These are phyloP conservation scores for Brachionus koreanus DNA, from an alignment of 1,140 invertebrate species.

Conservation along the genomic window DNA sequence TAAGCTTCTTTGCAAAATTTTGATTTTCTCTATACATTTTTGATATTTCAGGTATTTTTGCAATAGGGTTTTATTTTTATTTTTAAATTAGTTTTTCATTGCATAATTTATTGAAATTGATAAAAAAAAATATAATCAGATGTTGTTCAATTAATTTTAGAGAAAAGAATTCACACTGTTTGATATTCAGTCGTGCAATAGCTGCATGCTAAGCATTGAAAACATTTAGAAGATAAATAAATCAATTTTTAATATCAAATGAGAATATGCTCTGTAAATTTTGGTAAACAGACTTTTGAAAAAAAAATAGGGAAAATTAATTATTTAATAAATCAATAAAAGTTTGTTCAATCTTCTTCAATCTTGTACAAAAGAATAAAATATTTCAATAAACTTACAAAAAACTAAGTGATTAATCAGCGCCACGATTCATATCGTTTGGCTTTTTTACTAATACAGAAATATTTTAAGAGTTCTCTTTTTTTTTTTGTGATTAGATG, in stretches of 20 bases:
- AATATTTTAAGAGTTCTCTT: neutral
- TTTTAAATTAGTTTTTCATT: neutral
- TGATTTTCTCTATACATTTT: neutral
- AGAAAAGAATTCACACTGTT: too few species aligned
- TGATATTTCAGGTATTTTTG: neutral
- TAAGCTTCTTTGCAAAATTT: neutral
- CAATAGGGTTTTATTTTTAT: too few species aligned
- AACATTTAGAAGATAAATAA: neutral
- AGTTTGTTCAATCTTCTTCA: neutral
- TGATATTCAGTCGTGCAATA: too few species aligned
- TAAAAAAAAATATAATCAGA: too few species aligned
- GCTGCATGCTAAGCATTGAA: neutral
- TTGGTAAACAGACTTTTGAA: neutral
- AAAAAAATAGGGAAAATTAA: neutral
- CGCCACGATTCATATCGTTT: neutral
- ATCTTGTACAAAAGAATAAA: neutral
- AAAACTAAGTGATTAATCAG: neutral
- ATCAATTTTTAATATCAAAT: neutral
- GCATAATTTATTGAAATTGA: neutral
- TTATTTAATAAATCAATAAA: constrained; percentile 6
- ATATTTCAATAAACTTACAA: neutral
- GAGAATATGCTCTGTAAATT: neutral
- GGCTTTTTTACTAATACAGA: neutral
- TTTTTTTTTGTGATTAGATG: neutral
- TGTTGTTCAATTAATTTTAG: too few species aligned